Conservation (phyloP, 37 sponge, comb jelly and placozoan species). For the Aphrocallistes beatrix region DNA sequence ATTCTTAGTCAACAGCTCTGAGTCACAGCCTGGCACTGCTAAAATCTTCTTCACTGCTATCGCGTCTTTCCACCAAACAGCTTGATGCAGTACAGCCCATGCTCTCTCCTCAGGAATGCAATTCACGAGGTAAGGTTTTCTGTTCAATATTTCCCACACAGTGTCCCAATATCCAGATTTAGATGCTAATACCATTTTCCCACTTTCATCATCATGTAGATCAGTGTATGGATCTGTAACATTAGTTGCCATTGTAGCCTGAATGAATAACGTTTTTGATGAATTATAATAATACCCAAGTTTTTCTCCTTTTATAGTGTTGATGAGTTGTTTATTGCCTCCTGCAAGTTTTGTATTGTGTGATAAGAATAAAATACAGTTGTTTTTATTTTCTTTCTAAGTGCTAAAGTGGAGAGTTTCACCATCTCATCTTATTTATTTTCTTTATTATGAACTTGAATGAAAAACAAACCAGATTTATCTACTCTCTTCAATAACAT, state of each 20-base stretch:
- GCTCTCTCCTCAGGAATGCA: slow-evolving; percentile 29
- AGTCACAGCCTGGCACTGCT: slow-evolving; percentile 19
- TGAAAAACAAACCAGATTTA: too few species aligned
- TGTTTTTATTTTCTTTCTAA: too few species aligned
- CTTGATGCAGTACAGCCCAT: slow-evolving; percentile 30
- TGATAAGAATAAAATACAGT: too few species aligned
- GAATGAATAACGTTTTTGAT: too few species aligned
- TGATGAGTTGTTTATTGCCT: too few species aligned
- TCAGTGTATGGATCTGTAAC: background rate
- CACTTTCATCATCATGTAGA: background rate
- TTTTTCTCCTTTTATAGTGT: too few species aligned
- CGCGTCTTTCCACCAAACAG: slow-evolving; percentile 19
- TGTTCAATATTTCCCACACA: slow-evolving; percentile 6
- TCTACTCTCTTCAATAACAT: too few species aligned
- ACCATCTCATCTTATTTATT: too few species aligned
- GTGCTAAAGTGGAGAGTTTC: too few species aligned
- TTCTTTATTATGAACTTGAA: too few species aligned
- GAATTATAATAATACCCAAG: too few species aligned
- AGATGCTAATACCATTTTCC: slow-evolving; percentile 15
- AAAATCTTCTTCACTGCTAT: slow-evolving; percentile 7
- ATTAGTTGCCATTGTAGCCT: background rate
- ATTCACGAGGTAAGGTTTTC: slow-evolving; percentile 27
- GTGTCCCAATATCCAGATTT: slow-evolving; percentile 22
- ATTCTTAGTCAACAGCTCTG: slow-evolving; percentile 13
- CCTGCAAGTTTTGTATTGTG: too few species aligned